A percentile compares a stretch with the other conserved stretches of the same genome.
These are phyloP conservation scores for Phycodurus eques DNA, from an alignment of 2,113 vertebrate species.

Conservation along the genomic window DNA sequence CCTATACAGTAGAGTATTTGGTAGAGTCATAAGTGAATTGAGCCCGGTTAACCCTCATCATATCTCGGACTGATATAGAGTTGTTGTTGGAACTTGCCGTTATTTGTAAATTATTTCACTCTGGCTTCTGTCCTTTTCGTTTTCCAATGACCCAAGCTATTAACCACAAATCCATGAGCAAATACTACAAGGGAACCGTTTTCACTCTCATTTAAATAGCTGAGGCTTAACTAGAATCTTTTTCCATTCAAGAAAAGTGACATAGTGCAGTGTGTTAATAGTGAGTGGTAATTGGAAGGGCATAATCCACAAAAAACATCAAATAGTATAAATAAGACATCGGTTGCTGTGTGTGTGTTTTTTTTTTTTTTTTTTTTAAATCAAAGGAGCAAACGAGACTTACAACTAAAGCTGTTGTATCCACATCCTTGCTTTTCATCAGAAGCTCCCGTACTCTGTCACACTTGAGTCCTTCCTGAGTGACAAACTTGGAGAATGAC, in stretches of 20 bases:
- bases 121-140: background rate
- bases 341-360: background rate
- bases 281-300: slow-evolving; percentile 44
- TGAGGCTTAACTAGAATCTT: slow-evolving; percentile 36
- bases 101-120: background rate
- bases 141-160: slow-evolving; percentile 12
- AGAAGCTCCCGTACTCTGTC: slow-evolving; percentile 85
- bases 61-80: background rate
- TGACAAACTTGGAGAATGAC: slow-evolving; percentile 87
- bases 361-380: background rate
- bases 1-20: too few species aligned
- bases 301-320: slow-evolving; percentile 31
- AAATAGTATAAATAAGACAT: slow-evolving; percentile 50
- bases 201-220: slow-evolving; percentile 35
- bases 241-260: slow-evolving; percentile 31
- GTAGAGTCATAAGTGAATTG: background rate
- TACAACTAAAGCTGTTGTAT: slow-evolving; percentile 84
- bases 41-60: background rate
- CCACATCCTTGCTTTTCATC: slow-evolving; percentile 83
- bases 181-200: slow-evolving; percentile 39
- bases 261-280: slow-evolving; percentile 31
- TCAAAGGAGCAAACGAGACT: slow-evolving; percentile 53
- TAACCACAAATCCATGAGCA: slow-evolving; percentile 34
- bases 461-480: slow-evolving; percentile 84
- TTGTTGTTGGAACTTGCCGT: background rate